These are phyloP conservation scores for Campoplex nolae DNA, from an alignment of 2,888 invertebrate genomes.

Conservation along the genomic window DNA sequence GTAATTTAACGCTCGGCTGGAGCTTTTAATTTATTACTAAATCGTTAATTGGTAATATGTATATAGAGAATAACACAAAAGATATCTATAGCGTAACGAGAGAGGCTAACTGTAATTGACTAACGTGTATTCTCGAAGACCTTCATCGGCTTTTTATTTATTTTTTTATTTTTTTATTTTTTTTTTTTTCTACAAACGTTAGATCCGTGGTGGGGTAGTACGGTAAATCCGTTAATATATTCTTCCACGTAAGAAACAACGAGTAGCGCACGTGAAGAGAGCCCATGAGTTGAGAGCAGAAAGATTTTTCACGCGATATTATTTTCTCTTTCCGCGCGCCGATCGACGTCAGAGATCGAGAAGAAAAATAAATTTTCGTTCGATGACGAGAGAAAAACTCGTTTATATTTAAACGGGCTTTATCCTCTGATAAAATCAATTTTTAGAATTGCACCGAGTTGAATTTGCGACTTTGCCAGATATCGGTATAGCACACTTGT, in stretches of 20 bases:
- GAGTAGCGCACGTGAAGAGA: constrained; percentile 14
- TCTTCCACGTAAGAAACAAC: constrained; percentile 21
- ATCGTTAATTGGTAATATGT: constrained; percentile 73
- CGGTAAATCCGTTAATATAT: constrained; percentile 57
- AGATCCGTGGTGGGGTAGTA: neutral
- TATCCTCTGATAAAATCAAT: neutral
- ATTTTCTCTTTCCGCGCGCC: neutral
- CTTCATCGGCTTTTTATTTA: constrained; percentile 33
- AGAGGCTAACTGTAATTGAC: constrained; percentile 55
- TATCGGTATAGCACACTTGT: constrained; percentile 20
- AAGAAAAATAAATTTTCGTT: neutral
- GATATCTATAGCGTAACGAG: constrained; percentile 45
- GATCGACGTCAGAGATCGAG: neutral
- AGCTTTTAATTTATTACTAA: constrained; percentile 77
- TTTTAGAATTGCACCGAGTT: neutral
- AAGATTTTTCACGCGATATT: constrained; percentile 6
- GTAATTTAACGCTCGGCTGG: constrained; percentile 74
- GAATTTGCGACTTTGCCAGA: constrained; percentile 12
- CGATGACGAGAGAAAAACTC: constrained; percentile 13
- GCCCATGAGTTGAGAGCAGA: neutral
- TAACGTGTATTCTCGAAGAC: constrained; percentile 47
- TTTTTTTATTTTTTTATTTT: constrained; percentile 14
- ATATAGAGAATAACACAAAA: constrained; percentile 6
- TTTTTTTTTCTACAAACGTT: constrained; percentile 24
- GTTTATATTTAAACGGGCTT: constrained; percentile 2